Evolutionary conservation across 2,797 vertebrate genomes (phyloP), one percentile per base, ranked within the genome.

Genomic region (Percopsis omiscomaycus): DNA sequence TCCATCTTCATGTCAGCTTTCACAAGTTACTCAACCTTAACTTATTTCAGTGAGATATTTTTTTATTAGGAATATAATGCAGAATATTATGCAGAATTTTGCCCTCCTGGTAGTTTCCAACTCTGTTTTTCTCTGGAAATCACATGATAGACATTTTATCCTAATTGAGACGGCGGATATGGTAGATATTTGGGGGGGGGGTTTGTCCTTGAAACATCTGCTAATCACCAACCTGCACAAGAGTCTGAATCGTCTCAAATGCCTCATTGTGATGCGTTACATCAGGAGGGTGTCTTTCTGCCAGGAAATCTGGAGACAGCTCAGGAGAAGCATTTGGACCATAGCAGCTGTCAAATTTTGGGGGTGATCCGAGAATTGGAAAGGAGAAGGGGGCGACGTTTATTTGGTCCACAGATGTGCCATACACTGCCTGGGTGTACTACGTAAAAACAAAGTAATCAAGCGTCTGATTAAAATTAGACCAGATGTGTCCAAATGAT

Each of bases 171-270:
- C 11, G 29, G 16, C 42, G 30, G 51, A 65, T 61, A 59, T 55
- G 32, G 42, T 56, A 29, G 44, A 46, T 66, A 6, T 3, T 15
- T 10, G 15, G 28, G 51, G 46, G 62, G 13, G 8, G 32, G 14
- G 28, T 55, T 57, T 68, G 75, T 75, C 67, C 64, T 80, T 60
- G 62, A 80, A 70, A 61, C 77, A 68, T 71, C 73, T 72, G 70
- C 66, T 80, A 74, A 84, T 80, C 81, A 82, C 59, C 58, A 71
- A 68, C 61, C 56, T 47, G 27, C 50, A 61, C 49, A 50, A 74
- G 74, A 71, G 79, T 80, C 66, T 74, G 22, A 77, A 83, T 69
- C 73, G 56, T 68, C 65, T 64, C 57, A 73, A 65, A 56, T 61
- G 52, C 68, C 73, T 80, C 59, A 59, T 60, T 69, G 68, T 62